Evolutionary conservation across 2,797 vertebrate species (phyloP).

Genomic region (Periophthalmus magnuspinnatus): DNA sequence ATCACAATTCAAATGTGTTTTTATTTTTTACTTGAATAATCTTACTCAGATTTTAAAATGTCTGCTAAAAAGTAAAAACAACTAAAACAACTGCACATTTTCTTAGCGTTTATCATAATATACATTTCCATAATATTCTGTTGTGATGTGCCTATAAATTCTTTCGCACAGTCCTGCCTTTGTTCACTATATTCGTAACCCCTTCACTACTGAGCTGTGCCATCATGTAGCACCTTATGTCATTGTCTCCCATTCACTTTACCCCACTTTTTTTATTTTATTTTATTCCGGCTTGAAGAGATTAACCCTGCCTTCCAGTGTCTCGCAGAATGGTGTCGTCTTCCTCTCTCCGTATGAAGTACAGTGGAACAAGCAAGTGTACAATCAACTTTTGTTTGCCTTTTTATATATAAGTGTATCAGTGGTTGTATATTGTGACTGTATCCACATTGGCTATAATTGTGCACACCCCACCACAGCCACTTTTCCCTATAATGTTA

Average conservation of each 20-base stretch:
- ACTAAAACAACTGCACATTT: neutral
- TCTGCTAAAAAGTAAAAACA: neutral
- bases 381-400: conserved; percentile 72
- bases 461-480: conserved; percentile 51
- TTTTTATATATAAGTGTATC: conserved; percentile 67
- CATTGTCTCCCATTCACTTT: conserved; percentile 12
- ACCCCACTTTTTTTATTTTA: neutral
- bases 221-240: conserved; percentile 48
- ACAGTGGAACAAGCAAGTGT: conserved; percentile 73
- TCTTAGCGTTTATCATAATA: neutral
- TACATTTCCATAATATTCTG: neutral
- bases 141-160: conserved; percentile 9
- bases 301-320: conserved; percentile 51
- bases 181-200: neutral
- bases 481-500: neutral
- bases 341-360: conserved; percentile 74
- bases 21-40: neutral
- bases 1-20: neutral
- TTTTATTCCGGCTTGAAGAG: conserved; percentile 66
- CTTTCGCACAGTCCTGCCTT: neutral
- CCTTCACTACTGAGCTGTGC: conserved; percentile 39
- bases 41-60: neutral
- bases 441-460: conserved; percentile 59
- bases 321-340: conserved; percentile 67
- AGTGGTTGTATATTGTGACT: conserved; percentile 60